phyloP scores from a whole-genome alignment of 1,140 invertebrate genomes.

The Drosophila hydei region DNA sequence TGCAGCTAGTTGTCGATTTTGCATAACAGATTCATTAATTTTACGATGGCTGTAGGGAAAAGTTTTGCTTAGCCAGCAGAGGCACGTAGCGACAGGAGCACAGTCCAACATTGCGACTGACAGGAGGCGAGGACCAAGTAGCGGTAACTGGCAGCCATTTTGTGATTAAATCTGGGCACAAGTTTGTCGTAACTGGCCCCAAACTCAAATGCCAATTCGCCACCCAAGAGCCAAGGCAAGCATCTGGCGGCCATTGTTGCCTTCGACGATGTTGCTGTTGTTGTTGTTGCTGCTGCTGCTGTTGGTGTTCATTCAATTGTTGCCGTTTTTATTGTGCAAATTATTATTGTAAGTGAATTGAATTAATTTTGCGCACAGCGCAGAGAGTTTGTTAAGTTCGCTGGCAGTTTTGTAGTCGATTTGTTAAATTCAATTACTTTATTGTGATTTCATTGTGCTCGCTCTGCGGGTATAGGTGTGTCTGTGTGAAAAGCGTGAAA shows the following conservation, averaged over 20 bases:
- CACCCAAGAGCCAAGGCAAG: slow-evolving; percentile 15
- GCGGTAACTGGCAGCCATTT: slow-evolving; percentile 51
- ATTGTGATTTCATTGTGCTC: slow-evolving; percentile 68
- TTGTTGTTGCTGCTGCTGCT: slow-evolving; percentile 18
- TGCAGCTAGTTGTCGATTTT: slow-evolving; percentile 68
- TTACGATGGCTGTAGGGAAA: slow-evolving; percentile 45
- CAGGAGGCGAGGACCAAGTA: slow-evolving; percentile 3
- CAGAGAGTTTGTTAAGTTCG: slow-evolving; percentile 24
- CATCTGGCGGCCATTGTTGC: slow-evolving; percentile 28
- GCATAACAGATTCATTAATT: slow-evolving; percentile 82
- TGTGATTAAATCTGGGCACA: slow-evolving; percentile 71
- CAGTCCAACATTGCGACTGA: not conserved
- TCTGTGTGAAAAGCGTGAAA: slow-evolving; percentile 43
- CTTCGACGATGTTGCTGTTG: not conserved
- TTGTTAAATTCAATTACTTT: slow-evolving; percentile 79
- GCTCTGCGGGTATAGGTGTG: not conserved
- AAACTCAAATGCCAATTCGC: slow-evolving; percentile 12
- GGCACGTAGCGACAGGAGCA: slow-evolving; percentile 32
- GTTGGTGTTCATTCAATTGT: slow-evolving; percentile 57
- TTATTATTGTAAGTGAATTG: slow-evolving; percentile 81
- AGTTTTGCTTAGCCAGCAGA: slow-evolving; percentile 59
- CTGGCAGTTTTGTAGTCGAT: slow-evolving; percentile 57
- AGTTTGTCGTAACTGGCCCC: slow-evolving; percentile 47
- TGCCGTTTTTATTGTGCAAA: slow-evolving; percentile 79
- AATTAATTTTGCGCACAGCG: slow-evolving; percentile 69